Evolutionary conservation across 2,888 invertebrate genomes (phyloP).

Genomic region (Aporophyla nigra): DNA sequence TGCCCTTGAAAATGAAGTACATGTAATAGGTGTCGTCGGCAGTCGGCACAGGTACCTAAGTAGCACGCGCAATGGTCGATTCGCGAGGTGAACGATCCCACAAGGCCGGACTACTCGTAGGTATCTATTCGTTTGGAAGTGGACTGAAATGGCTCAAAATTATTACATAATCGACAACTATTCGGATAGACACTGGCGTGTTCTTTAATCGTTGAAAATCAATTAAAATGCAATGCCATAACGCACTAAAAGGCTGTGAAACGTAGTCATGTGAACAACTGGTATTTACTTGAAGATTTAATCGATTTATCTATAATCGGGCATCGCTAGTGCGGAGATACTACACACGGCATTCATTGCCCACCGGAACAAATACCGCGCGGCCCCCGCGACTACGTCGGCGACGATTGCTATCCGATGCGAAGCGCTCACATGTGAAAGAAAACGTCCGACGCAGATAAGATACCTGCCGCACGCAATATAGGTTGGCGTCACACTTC

Average conservation of each 20-base stretch:
- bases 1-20: slow-evolving; percentile 85
- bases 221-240: slow-evolving; percentile 48
- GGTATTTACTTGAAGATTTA: slow-evolving; percentile 55
- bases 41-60: slow-evolving; percentile 68
- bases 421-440: slow-evolving; percentile 62
- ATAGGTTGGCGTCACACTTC: slow-evolving; percentile 53
- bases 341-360: slow-evolving; percentile 65
- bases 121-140: slow-evolving; percentile 53
- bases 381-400: slow-evolving; percentile 43
- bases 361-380: slow-evolving; percentile 70
- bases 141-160: slow-evolving; percentile 53
- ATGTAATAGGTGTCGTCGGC: slow-evolving; percentile 74
- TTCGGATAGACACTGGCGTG: slow-evolving; percentile 24
- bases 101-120: slow-evolving; percentile 82
- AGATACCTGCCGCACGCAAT: slow-evolving; percentile 66
- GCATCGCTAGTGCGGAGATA: slow-evolving; percentile 44
- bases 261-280: slow-evolving; percentile 44
- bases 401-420: slow-evolving; percentile 54
- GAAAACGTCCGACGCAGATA: slow-evolving; percentile 64
- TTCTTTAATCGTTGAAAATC: slow-evolving; percentile 46
- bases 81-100: slow-evolving; percentile 87
- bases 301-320: slow-evolving; percentile 56
- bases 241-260: slow-evolving; percentile 16
- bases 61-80: slow-evolving; percentile 65
- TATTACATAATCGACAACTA: slow-evolving; percentile 28